Base-by-base conservation (phyloP, 2,888 invertebrate species). In the Balanococcus diminutus region DNA sequence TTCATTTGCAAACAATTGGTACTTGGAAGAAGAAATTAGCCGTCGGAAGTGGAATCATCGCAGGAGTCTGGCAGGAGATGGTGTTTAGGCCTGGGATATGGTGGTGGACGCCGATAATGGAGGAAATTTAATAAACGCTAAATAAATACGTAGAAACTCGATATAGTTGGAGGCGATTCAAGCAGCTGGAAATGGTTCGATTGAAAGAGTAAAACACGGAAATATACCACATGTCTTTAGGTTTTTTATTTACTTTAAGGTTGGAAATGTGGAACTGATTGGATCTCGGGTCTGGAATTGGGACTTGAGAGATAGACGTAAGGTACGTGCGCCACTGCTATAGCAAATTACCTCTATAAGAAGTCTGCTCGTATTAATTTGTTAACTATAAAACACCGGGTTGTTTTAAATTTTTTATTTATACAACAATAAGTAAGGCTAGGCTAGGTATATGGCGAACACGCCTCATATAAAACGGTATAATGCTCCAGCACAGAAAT, bases 211-310 rank as follows among this genome's bases (percentile, higher is more conserved):
- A 79, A 79, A 79, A 79, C 75, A 79, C 75, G 75, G 36, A 79
- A 79, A 79, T n/a, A 36, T 36, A 79, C 75, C 75, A 79, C 75
- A 79, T 79, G 75, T 79, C 75, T 79, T 79, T 79, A 79, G 36
- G 31, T 67, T 79, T 79, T 79, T 79, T 79, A 79, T 79, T 79
- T 79, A 79, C 36, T 79, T 31, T 79, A 36, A 36, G 36, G 36
- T 79, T 36, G 19, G 32, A 79, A 79, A 32, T 36, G 28, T 79
- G 36, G 75, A 79, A 79, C 75, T 79, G 36, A 36, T 79, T 16
- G 67, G 67, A 31, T 72, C n/a, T n/a, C 19, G 19, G n/a, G n/a
- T n/a, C n/a, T n/a, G n/a, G 51, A 36, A 36, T 36, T 22, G 56
- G 56, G 11, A n/a, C n/a, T n/a, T n/a, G n/a, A n/a, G n/a, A n/a